These are phyloP conservation scores for Spondyliosoma cantharus DNA, from an alignment of 2,797 vertebrate species.

Conservation along the genomic window DNA sequence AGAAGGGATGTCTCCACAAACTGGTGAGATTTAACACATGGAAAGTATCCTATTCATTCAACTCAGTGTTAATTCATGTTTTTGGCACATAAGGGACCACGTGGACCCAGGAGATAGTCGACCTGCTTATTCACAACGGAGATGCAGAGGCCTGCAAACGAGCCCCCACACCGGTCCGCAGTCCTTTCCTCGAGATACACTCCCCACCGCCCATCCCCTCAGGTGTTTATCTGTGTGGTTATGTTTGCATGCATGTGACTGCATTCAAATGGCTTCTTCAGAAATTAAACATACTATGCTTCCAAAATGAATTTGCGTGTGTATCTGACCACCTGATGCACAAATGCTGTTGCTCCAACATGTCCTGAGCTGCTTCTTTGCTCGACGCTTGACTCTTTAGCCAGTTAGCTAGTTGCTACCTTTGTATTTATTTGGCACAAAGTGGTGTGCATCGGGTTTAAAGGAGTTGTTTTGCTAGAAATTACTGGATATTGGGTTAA, in stretches of 20 bases:
- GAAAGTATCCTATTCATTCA: background rate
- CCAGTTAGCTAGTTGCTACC: no score
- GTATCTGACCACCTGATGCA: no score
- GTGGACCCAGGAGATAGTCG: constrained; percentile 93
- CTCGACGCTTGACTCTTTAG: no score
- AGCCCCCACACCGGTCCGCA: constrained; percentile 83
- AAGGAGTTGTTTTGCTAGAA: no score
- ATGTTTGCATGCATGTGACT: background rate
- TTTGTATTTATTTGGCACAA: no score
- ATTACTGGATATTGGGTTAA: no score
- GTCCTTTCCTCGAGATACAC: constrained; percentile 88
- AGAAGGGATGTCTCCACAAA: background rate
- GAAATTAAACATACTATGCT: no score
- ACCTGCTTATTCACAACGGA: constrained; percentile 87
- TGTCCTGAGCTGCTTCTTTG: no score
- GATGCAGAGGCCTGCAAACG: constrained; percentile 84
- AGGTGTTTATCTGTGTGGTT: constrained; percentile 63
- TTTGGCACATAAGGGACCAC: constrained; percentile 87
- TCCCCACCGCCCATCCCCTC: constrained; percentile 82
- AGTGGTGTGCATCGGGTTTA: no score
- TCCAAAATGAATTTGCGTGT: no score
- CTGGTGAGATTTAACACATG: background rate
- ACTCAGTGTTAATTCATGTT: constrained; percentile 11
- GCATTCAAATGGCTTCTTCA: background rate
- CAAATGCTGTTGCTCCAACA: no score